Evolutionary conservation across 2,797 vertebrate genomes (phyloP), one percentile per base, ranked within the genome.

Genomic region (Craterocephalus amniculus): DNA sequence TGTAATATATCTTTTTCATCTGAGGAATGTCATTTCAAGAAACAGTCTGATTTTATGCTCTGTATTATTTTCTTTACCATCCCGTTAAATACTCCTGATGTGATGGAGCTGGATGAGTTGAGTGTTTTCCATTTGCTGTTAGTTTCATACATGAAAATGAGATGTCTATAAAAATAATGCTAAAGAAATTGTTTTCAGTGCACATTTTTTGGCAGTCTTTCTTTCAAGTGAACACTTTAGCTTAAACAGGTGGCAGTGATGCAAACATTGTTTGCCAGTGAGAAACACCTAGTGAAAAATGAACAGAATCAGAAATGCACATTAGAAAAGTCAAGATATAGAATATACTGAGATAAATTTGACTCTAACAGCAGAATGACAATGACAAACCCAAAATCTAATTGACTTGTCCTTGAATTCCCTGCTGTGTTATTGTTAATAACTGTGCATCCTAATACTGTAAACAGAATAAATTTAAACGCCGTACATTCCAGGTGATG

Each of bases 391-490:
- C 16, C 38, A 40, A 40, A 34, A 52, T 60, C 6, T 58, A 4
- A 68, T 56, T 55, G 12, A 63, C 40, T 70, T 60, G n/a, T 62
- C 61, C 61, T 66, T 68, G 56, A 65, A 71, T 59, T 56, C 32
- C 6, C 12, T 6, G 36, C 24, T 40, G 38, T 16, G 9, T 43
- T 72, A 26, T 59, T 5, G 26, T 20, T 11, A 34, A n/a, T 3
- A 54, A 66, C 26, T 8, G 58, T 40, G 18, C 38, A 49, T 22
- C 8, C 24, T 43, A 40, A 35, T 57, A 36, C 12, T 60, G 34
- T 18, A 32, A 14, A 45, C 26, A 59, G 3, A 49, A 35, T 70
- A 9, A 32, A 18, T 65, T 56, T 67, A 55, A 20, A 55, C 62
- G 34, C 32, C 38, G n/a, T 68, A 49, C 69, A 77, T 58, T 45